Conservation (phyloP, 2,797 vertebrate genomes). For the Streptopelia turtur region DNA sequence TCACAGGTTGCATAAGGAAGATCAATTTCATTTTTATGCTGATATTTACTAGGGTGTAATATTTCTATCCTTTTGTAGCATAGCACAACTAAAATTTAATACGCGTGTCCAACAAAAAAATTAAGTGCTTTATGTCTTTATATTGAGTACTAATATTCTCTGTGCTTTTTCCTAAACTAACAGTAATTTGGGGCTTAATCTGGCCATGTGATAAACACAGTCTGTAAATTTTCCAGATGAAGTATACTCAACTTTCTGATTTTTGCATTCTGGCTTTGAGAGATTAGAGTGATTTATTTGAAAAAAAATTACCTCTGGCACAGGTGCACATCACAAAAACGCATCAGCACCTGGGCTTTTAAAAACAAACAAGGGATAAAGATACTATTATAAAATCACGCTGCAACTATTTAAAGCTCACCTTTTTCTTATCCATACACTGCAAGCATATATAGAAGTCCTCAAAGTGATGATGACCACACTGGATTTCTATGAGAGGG, state of each 20-base stretch:
- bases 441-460: neutral
- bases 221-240: neutral
- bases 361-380: neutral
- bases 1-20: neutral
- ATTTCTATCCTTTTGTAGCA: neutral
- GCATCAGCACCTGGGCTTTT: neutral
- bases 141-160: neutral
- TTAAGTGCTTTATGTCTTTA: neutral
- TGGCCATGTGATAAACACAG: fast-evolving
- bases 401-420: neutral
- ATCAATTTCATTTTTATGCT: neutral
- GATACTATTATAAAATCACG: neutral
- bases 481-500: neutral
- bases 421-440: neutral
- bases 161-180: neutral
- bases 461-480: neutral
- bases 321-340: neutral
- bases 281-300: neutral
- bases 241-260: neutral
- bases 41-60: neutral
- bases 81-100: neutral
- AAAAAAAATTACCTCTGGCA: neutral
- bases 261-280: neutral
- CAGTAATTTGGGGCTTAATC: neutral
- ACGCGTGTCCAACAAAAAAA: neutral